Percentiles rank a stretch among this genome's conserved stretches.
phyloP scores from a whole-genome alignment of 2,797 vertebrate species.

The Aratinga solstitialis region DNA sequence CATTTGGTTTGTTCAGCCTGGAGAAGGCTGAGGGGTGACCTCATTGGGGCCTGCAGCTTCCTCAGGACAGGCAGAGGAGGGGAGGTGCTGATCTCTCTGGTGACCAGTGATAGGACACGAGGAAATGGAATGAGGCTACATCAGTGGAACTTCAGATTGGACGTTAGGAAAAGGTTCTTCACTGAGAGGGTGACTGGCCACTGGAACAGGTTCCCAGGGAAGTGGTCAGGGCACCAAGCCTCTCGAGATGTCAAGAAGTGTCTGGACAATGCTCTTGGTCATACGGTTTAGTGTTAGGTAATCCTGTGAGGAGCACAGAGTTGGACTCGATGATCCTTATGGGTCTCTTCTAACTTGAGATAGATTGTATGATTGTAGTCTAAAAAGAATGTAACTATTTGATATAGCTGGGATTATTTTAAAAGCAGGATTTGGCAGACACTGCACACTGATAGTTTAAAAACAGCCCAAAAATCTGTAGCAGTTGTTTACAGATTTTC shows the following conservation, averaged over 20 bases:
- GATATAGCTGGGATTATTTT: neutral
- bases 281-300: neutral
- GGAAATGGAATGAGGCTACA: neutral
- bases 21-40: neutral
- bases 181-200: neutral
- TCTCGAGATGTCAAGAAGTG: neutral
- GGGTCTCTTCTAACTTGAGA: neutral
- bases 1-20: neutral
- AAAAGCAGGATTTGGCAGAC: neutral
- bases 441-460: neutral
- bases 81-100: neutral
- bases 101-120: rapidly evolving
- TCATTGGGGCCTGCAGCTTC: neutral
- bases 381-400: neutral
- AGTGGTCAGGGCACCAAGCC: neutral
- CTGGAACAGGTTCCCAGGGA: neutral
- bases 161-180: neutral
- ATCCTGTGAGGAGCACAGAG: neutral
- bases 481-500: neutral
- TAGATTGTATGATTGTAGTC: neutral
- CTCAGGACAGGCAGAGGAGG: rapidly evolving
- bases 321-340: neutral
- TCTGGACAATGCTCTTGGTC: neutral
- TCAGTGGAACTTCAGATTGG: neutral
- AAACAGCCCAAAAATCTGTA: neutral